Evolutionary conservation across 2,888 invertebrate species (phyloP).

Genomic region (Emmelina monodactyla): DNA sequence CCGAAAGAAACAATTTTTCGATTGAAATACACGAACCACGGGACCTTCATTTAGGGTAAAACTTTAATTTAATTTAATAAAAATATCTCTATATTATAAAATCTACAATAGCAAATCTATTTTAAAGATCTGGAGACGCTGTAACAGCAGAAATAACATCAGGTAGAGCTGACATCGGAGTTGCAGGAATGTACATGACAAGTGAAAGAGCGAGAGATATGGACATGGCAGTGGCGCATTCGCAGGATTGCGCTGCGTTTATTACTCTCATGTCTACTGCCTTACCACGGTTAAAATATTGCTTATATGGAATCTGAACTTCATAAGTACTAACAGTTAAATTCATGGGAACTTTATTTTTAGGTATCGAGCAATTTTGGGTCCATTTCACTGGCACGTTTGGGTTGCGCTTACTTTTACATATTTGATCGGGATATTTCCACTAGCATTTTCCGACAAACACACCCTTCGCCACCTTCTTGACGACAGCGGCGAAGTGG

Average conservation of each 20-base stretch:
- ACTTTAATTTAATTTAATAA: not conserved
- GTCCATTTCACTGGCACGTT: slow-evolving; percentile 83
- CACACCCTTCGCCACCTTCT: slow-evolving; percentile 71
- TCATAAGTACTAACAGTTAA: not conserved
- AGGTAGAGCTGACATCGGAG: slow-evolving; percentile 70
- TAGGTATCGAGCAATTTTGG: slow-evolving; percentile 83
- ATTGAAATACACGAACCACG: slow-evolving; percentile 71
- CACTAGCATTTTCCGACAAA: slow-evolving; percentile 77
- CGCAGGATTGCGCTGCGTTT: slow-evolving; percentile 80
- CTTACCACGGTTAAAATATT: slow-evolving; percentile 66
- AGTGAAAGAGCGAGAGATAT: slow-evolving; percentile 51
- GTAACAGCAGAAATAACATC: slow-evolving; percentile 62
- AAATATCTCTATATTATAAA: not conserved
- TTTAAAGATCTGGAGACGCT: slow-evolving; percentile 65
- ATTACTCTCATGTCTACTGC: slow-evolving; percentile 81
- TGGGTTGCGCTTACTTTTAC: slow-evolving; percentile 77
- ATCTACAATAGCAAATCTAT: slow-evolving; percentile 6
- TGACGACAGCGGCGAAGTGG: slow-evolving; percentile 74
- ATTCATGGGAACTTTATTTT: not conserved
- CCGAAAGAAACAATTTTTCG: slow-evolving; percentile 74
- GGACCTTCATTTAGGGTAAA: slow-evolving; percentile 41
- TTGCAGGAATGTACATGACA: slow-evolving; percentile 77
- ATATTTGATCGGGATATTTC: slow-evolving; percentile 77
- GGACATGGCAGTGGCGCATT: slow-evolving; percentile 72
- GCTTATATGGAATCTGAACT: not conserved